Conservation (phyloP, 2,888 invertebrate species). For the Apodemia mormo region DNA sequence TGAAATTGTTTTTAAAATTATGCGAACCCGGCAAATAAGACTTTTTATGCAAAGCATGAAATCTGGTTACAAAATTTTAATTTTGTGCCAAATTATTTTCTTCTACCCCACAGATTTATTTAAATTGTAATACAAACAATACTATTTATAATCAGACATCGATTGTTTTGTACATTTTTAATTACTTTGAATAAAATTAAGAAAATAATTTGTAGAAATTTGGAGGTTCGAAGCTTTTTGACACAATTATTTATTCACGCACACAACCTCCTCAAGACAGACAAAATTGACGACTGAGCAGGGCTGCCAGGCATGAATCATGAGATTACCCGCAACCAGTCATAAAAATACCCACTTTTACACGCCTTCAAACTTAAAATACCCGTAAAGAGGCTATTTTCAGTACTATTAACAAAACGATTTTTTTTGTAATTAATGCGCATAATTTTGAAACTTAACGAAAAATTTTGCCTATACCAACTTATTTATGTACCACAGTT, state of each 20-base stretch:
- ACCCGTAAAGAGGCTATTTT: no score
- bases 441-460: no score
- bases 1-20: background rate
- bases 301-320: no score
- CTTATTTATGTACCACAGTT: no score
- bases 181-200: background rate
- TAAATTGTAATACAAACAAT: background rate
- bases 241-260: background rate
- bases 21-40: background rate
- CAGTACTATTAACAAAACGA: no score
- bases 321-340: no score
- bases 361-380: no score
- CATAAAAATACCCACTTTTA: no score
- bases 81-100: conserved; percentile 13
- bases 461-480: no score
- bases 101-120: conserved; percentile 4
- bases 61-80: background rate
- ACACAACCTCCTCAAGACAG: background rate
- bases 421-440: no score
- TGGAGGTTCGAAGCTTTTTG: background rate
- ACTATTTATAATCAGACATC: background rate
- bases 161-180: background rate
- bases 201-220: background rate
- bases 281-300: conserved; percentile 4
- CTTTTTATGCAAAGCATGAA: background rate